Base-by-base conservation (phyloP, 2,113 vertebrate species). In the Neodontobutis hainanensis region DNA sequence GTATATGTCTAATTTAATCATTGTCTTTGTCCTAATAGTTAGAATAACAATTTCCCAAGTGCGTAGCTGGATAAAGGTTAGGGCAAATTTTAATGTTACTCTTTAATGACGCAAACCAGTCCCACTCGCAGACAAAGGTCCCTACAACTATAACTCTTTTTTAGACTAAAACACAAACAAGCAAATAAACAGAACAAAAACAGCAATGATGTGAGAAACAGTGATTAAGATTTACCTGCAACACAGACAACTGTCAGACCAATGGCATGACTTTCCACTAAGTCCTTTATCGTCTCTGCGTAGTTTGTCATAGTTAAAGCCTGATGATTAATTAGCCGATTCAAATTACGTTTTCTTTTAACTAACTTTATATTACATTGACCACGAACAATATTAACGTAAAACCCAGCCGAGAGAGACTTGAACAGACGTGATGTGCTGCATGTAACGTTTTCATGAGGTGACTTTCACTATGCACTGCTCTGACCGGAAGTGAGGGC, bases 221-320 rank as follows among this genome's bases (percentile, higher is more conserved):
- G 8, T 0, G 11, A 4, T 19, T 12, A 5, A 27, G 3, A 36
- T 50, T 77, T 86, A 92, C 91, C 91, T 70, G 90, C 61, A 27
- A 74, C 45, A 32, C 77, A 3, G 5, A 58, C 73, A 59, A 68
- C 61, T 1, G 77, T 60, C 44, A 90, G 60, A 3, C 52, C 77
- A 3, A 56, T 47, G 0, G 34, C 43, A 14, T 91, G 87, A 0
- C 5, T 81, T 40, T 89, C 40, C 8, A 50, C 36, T 3, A 86
- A 90, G 6, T 79, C 58, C 65, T 43, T 73, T 2, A 86, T 14
- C 43, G 46, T 11, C 1, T 82, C 60, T 32, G 51, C 16, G 70
- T 83, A 87, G 46, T 77, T 76, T 50, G 84, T 68, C 88, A 88
- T 89, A 11, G 51, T 77, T 53, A 5, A 34, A 3, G 35, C 32